These are phyloP conservation scores for Meles meles DNA, from an alignment of 2,113 vertebrate species.

Conservation along the genomic window DNA sequence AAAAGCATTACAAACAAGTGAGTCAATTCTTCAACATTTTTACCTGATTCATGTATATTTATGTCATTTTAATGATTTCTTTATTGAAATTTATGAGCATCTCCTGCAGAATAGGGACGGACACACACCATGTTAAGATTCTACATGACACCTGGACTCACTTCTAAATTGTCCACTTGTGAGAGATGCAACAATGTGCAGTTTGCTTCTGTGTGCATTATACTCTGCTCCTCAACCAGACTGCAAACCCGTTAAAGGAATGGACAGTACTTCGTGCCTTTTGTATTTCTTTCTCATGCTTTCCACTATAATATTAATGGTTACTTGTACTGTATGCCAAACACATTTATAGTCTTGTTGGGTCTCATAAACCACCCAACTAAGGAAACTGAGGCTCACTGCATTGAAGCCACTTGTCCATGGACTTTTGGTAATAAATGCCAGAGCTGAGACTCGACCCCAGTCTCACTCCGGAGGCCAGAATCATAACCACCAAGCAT, in stretches of 20 bases:
- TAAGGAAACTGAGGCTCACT: neutral
- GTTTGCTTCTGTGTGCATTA: neutral
- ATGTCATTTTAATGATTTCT: neutral
- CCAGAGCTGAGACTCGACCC: neutral
- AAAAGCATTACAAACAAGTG: neutral
- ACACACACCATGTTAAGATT: neutral
- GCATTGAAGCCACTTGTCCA: neutral
- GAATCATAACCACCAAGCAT: neutral
- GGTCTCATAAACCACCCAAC: neutral
- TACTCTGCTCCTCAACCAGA: neutral
- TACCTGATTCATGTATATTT: neutral
- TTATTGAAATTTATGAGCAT: neutral
- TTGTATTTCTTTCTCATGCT: neutral
- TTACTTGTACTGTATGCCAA: neutral
- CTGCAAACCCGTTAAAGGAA: neutral
- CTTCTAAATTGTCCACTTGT: neutral
- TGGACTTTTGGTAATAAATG: neutral
- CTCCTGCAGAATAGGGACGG: neutral
- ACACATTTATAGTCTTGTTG: neutral
- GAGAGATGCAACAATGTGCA: neutral
- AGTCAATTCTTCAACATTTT: neutral
- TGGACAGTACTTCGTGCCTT: neutral
- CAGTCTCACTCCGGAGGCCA: neutral
- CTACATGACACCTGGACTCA: neutral
- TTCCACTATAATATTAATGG: neutral